A percentile compares a stretch with the other conserved stretches of the same genome.
These are phyloP conservation scores for Anagrus nilaparvatae DNA, from an alignment of 1,140 invertebrate genomes.

Conservation along the genomic window DNA sequence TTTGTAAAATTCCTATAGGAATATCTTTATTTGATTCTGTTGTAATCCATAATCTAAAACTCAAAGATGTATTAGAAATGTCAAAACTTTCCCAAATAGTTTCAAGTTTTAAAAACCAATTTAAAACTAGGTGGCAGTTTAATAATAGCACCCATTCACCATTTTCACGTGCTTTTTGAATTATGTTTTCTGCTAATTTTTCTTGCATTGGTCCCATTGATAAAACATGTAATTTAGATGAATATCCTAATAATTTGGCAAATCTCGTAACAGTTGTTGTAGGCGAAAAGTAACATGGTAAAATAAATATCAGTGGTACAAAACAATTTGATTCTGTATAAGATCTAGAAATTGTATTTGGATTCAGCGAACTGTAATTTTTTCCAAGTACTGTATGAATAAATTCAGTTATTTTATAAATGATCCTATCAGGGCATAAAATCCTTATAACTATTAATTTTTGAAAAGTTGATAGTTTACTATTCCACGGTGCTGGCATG, in stretches of 20 bases:
- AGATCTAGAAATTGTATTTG: conserved; percentile 44
- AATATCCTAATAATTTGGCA: conserved; percentile 49
- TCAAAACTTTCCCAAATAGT: conserved; percentile 47
- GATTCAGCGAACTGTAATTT: conserved; percentile 1
- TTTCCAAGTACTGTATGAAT: conserved; percentile 45
- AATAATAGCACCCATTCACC: conserved; percentile 61
- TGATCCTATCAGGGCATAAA: conserved; percentile 50
- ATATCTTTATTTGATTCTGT: conserved; percentile 51
- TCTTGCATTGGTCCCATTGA: conserved; percentile 53
- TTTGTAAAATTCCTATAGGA: conserved; percentile 56
- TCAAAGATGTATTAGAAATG: conserved; percentile 39
- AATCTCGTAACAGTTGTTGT: conserved; percentile 43
- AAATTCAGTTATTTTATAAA: conserved; percentile 26
- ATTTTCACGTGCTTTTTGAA: conserved; percentile 42
- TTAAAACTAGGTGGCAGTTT: conserved; percentile 60
- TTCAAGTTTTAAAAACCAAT: conserved; percentile 47
- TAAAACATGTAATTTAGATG: conserved; percentile 48
- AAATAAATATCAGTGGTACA: conserved; percentile 57
- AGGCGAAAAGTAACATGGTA: conserved; percentile 49
- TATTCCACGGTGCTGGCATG: conserved; percentile 42
- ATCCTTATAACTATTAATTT: conserved; percentile 49
- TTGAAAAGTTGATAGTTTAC: conserved; percentile 46
- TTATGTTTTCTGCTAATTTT: conserved; percentile 46
- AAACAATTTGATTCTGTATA: conserved; percentile 52
- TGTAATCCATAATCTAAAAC: conserved; percentile 64